Evolutionary conservation across 2,797 vertebrate genomes (phyloP), one percentile per base, ranked within the genome.

Genomic region (Myripristis murdjan): DNA sequence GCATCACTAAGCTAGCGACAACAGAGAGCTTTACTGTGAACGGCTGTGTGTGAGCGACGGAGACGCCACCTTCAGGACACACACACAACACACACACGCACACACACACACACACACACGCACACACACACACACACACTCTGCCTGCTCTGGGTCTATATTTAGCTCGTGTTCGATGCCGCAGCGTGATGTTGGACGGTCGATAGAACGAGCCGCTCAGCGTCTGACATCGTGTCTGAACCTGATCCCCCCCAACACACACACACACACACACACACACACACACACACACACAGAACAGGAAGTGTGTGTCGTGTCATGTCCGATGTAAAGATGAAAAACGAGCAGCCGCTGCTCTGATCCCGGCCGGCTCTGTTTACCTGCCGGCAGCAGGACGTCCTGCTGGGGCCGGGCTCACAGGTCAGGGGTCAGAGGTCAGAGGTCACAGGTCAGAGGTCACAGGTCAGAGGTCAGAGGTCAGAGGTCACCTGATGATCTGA

Each of bases 141-240:
- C 9, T 4, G 49, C 48, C 54, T 73, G 28, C 53, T 43, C 54
- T 51, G 9, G 33, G 0, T 76, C 85, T 89, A 87, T 82, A 69
- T 91, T 88, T 89, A 91, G 80, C 61, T 0, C n/a, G 35, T 4
- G 69, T 79, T 91, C 78, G 75, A 85, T 90, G 55, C 75, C 28
- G 23, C 31, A 0, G 37, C 20, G 58, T 84, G 84, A n/a, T n/a
- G n/a, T 87, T 53, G 37, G 66, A 77, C 58, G 81, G 80, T 86
- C 84, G 7, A 87, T 86, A 82, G 63, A 86, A 85, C 73, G 78
- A 84, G 69, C 73, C 3, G 69, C 46, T 81, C 12, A 52, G 74
- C 70, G 57, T 82, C 9, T 77, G 86, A 89, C 87, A 90, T 87
- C 47, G 4, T 84, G 86, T 86, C 87, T 70, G 83, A 89, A 89